These are phyloP conservation scores for Acronicta leporina DNA, from an alignment of 2,888 invertebrate species.

Conservation along the genomic window DNA sequence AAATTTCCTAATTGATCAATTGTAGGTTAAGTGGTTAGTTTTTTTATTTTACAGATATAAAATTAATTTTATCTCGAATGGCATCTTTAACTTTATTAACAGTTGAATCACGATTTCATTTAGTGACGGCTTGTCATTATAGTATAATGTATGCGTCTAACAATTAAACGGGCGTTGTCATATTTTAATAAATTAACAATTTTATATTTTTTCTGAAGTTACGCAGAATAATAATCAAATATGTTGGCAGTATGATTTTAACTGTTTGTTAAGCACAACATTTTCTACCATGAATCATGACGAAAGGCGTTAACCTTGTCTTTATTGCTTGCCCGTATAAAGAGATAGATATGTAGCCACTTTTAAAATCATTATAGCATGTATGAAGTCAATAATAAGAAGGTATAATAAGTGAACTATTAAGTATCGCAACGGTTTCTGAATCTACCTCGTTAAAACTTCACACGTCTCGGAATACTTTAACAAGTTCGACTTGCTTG, in stretches of 20 bases:
- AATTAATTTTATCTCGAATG: background rate
- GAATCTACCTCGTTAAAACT: conserved; percentile 76
- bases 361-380: conserved; percentile 34
- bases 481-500: conserved; percentile 69
- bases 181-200: conserved; percentile 9
- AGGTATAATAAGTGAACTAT: conserved; percentile 51
- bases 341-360: conserved; percentile 29
- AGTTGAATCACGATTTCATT: conserved; percentile 17
- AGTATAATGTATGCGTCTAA: conserved; percentile 11
- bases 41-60: background rate
- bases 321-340: conserved; percentile 46
- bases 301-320: conserved; percentile 41
- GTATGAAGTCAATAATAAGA: conserved; percentile 36
- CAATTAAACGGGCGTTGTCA: conserved; percentile 22
- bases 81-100: conserved; percentile 10
- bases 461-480: conserved; percentile 72
- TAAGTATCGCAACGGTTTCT: conserved; percentile 63
- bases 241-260: background rate
- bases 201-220: background rate
- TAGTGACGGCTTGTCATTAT: conserved; percentile 6
- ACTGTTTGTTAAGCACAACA: conserved; percentile 38
- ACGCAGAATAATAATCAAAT: conserved; percentile 4
- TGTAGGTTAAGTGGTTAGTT: too few relatives aligned
- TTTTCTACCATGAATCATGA: conserved; percentile 42
- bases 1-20: too few relatives aligned